Conservation (phyloP, 2,113 vertebrate genomes). For the Tetrax tetrax region DNA sequence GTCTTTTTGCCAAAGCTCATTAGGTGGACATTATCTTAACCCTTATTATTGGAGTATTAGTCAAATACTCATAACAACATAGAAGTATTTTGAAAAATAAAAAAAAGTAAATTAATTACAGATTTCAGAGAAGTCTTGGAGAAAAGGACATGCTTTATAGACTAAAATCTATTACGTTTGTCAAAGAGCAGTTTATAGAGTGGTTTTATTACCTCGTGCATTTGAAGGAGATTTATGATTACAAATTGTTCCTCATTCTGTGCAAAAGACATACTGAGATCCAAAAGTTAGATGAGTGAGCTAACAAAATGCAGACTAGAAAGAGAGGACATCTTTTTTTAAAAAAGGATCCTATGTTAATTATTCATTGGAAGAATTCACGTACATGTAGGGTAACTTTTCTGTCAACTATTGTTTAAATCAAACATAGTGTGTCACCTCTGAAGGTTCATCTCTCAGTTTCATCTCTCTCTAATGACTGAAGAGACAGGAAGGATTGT, state of each 20-base stretch:
- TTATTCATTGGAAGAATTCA: slow-evolving; percentile 1
- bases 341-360: background rate
- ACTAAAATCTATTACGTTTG: background rate
- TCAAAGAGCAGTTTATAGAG: background rate
- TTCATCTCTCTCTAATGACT: background rate
- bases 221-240: background rate
- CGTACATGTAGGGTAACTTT: background rate
- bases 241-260: background rate
- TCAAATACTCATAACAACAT: background rate
- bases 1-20: background rate
- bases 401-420: background rate
- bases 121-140: background rate
- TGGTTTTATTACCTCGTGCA: background rate
- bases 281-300: background rate
- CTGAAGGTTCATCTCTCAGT: background rate
- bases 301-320: background rate
- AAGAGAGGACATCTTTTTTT: background rate
- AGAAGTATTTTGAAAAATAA: background rate
- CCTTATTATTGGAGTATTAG: background rate
- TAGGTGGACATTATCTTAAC: background rate
- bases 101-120: background rate
- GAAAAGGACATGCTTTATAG: background rate
- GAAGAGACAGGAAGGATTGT: background rate
- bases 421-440: background rate
- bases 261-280: background rate